Conservation (phyloP, 2,888 invertebrate genomes). For the Pyrochroa serraticornis region DNA sequence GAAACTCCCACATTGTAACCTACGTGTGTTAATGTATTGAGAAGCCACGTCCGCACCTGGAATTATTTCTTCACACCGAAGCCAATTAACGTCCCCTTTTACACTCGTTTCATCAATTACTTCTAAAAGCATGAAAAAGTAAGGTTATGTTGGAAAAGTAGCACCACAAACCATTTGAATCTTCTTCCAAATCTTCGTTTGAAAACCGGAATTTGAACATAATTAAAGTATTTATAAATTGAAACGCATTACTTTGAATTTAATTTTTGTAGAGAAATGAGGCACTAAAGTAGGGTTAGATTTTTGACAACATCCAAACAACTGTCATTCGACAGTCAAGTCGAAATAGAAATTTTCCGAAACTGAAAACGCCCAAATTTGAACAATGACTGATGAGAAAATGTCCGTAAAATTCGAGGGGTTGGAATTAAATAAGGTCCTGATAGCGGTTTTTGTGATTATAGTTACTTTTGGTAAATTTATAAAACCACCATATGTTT, state of each 20-base stretch:
- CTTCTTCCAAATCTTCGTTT: constrained; percentile 19
- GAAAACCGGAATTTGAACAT: constrained; percentile 43
- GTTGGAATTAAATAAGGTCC: constrained; percentile 36
- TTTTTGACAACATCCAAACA: too few species aligned
- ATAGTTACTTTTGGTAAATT: constrained; percentile 41
- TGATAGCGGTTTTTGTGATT: constrained; percentile 41
- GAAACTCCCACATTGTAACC: constrained; percentile 31
- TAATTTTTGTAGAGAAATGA: too few species aligned
- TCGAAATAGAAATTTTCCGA: not conserved
- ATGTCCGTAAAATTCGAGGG: constrained; percentile 32
- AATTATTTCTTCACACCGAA: constrained; percentile 34
- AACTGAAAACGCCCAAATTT: constrained; percentile 1
- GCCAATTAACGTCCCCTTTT: not conserved
- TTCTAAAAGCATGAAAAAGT: constrained; percentile 12
- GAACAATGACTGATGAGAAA: constrained; percentile 32
- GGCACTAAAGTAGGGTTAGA: too few species aligned
- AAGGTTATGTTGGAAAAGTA: constrained; percentile 21
- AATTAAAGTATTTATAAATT: not conserved
- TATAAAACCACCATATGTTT: constrained; percentile 24
- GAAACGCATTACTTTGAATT: not conserved
- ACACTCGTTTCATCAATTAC: not conserved
- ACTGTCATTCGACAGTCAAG: too few species aligned
- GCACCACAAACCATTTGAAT: constrained; percentile 14
- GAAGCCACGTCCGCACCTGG: not conserved
- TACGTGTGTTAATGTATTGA: constrained; percentile 24